These are phyloP conservation scores for Narcine bancroftii DNA, from an alignment of 2,113 vertebrate species.

Conservation along the genomic window DNA sequence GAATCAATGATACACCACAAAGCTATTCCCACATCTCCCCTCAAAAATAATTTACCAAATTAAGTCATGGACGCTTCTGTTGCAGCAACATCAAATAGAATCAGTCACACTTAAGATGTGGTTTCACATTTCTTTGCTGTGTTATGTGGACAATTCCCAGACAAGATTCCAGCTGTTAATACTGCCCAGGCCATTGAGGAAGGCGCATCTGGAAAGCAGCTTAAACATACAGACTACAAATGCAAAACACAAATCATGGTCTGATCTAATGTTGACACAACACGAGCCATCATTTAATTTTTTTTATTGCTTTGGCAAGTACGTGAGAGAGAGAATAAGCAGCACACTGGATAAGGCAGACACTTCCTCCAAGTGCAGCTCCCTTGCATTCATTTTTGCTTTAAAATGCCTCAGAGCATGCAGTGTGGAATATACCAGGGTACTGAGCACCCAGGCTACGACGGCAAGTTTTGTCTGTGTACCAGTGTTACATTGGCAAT, in stretches of 20 bases:
- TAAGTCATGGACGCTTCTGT: not conserved
- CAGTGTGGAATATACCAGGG: not conserved
- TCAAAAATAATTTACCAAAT: not conserved
- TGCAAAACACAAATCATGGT: not conserved
- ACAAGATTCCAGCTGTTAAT: not conserved
- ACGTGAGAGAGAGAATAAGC: not conserved
- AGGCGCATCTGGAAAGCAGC: constrained; percentile 2
- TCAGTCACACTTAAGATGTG: not conserved
- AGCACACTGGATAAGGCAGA: too few species aligned
- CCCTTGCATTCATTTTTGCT: not conserved
- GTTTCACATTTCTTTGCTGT: not conserved
- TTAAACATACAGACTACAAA: not conserved
- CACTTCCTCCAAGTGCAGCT: not conserved
- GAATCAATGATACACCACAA: not conserved
- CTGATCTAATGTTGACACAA: not conserved
- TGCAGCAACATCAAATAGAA: not conserved
- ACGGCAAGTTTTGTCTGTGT: not conserved
- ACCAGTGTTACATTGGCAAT: not conserved
- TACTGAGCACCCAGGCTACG: not conserved
- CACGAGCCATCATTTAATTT: not conserved
- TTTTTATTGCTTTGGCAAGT: too few species aligned
- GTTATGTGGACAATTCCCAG: not conserved
- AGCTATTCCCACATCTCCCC: not conserved
- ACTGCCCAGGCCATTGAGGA: too few species aligned
- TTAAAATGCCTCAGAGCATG: not conserved